Evolutionary conservation across 2,888 invertebrate genomes (phyloP).

Genomic region (Calameuta idolon): DNA sequence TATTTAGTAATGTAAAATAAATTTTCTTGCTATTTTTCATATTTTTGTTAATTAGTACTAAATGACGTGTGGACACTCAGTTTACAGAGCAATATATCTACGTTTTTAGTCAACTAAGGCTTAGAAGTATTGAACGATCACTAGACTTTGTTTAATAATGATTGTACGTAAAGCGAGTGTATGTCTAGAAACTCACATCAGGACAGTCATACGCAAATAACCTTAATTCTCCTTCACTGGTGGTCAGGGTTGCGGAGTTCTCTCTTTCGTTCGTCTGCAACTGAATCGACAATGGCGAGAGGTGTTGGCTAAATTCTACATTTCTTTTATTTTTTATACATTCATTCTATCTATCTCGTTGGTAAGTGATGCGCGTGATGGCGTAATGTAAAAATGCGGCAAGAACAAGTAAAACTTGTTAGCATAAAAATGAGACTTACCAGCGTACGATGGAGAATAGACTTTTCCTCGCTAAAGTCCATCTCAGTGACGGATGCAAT

Average conservation of each 20-base stretch:
- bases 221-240: constrained; percentile 64
- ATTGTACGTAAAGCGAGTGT: not conserved
- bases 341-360: no score
- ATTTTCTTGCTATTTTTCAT: no score
- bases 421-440: constrained; percentile 39
- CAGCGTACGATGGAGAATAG: constrained; percentile 63
- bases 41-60: no score
- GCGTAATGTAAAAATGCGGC: not conserved
- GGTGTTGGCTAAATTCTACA: no score
- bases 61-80: no score
- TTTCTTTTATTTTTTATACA: no score
- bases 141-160: no score
- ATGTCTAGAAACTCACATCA: constrained; percentile 56
- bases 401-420: not conserved
- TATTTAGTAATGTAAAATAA: no score
- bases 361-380: no score
- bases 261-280: constrained; percentile 64
- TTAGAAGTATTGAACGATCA: no score
- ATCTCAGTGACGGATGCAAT: constrained; percentile 63
- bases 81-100: no score
- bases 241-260: constrained; percentile 63
- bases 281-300: constrained; percentile 30
- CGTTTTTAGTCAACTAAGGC: no score
- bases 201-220: constrained; percentile 65
- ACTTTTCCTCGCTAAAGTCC: constrained; percentile 63